Conservation (phyloP, 2,797 vertebrate genomes). For the Acanthornis magna region DNA sequence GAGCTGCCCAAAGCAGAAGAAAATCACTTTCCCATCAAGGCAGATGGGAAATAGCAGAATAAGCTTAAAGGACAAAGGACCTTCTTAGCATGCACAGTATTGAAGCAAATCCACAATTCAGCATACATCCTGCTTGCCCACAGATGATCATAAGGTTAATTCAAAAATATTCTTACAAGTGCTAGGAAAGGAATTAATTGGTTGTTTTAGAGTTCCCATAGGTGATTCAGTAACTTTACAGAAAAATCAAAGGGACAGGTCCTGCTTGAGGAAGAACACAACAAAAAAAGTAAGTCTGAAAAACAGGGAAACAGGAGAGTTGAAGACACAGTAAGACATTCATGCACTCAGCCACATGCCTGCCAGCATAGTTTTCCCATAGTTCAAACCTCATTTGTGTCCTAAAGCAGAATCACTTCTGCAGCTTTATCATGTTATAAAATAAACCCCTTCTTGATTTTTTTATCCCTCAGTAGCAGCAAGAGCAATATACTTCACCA, state of each 20-base stretch:
- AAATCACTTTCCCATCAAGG: not conserved
- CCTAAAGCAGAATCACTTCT: not conserved
- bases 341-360: not conserved
- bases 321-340: not conserved
- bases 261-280: not conserved
- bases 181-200: not conserved
- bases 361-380: not conserved
- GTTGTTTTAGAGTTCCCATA: not conserved
- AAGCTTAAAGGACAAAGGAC: not conserved
- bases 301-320: not conserved
- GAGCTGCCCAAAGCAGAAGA: not conserved
- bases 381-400: not conserved
- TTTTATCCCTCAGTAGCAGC: not conserved
- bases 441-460: not conserved
- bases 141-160: not conserved
- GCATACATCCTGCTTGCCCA: not conserved
- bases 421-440: not conserved
- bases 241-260: constrained; percentile 16
- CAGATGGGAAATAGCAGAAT: not conserved
- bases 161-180: not conserved
- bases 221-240: constrained; percentile 21
- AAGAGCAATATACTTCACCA: not conserved
- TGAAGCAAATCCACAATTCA: not conserved
- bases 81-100: not conserved
- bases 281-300: not conserved